Base-by-base conservation (phyloP, 1,140 invertebrate genomes). In the Drosophila auraria region DNA sequence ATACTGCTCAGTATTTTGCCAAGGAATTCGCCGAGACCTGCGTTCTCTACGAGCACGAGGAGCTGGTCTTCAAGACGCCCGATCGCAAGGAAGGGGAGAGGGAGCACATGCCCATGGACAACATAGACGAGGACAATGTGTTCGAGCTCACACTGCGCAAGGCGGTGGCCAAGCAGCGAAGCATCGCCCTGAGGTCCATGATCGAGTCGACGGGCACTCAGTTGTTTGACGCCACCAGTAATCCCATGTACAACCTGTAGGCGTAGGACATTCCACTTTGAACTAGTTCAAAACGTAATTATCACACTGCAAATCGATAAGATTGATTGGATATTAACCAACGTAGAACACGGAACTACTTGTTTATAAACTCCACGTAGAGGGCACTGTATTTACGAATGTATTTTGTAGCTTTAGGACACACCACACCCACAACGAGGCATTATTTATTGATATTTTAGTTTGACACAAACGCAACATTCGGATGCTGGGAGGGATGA, bases 171-270 rank as follows among this genome's bases (percentile, higher is more conserved):
- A 93, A 93, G 45, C 92, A 93, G 49, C 84, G 92, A 3, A 93
- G 92, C 62, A 89, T 93, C 25, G 92, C 92, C 11, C 45, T 93
- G 40, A 74, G 87, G 36, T 91, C 92, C 3, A 93, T 93, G 92
- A 92, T 93, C 25, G 91, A 93, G 66, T 92, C 92, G 15, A 93
- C 92, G 25, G 92, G 92, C 30, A 92, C 86, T n/a, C 92, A 93
- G 63, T 50, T 93, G 27, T 93, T 93, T 9, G 92, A 93, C 62
- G 92, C 92, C 14, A 92, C 91, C 30, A 93, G 81, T 66, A 93
- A 93, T 83, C 87, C 90, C 59, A 92, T 93, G 91, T 93, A 93
- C 73, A 93, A 93, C 78, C 79, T 93, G 25, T 91, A 69, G 73
- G 17, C 30, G 11, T 11, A 33, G 33, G 30, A 15, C 36, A 80